phyloP scores from a whole-genome alignment of 2,113 vertebrate species.

The Rostratula benghalensis region DNA sequence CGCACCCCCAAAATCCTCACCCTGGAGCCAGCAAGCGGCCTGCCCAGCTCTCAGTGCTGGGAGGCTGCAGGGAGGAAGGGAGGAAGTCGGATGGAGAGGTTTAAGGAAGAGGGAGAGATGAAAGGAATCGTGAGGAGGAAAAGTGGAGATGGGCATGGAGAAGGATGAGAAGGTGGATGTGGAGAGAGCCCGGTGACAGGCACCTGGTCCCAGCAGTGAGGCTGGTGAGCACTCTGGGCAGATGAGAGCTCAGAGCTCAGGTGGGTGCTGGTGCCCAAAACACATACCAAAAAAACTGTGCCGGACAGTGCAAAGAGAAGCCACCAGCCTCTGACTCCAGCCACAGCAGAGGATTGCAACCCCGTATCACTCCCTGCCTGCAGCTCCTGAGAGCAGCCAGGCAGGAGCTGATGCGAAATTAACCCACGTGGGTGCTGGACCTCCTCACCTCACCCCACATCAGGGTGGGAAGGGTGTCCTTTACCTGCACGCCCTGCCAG shows the following conservation, averaged over 20 bases:
- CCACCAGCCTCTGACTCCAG: background rate
- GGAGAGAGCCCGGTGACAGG: background rate
- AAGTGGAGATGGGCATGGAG: background rate
- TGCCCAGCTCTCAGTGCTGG: background rate
- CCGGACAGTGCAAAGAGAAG: accelerated
- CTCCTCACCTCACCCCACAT: background rate
- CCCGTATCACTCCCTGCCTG: accelerated
- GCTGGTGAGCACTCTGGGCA: accelerated
- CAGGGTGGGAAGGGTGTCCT: background rate
- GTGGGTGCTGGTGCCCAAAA: background rate
- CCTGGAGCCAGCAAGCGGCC: background rate
- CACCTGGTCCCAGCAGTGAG: accelerated
- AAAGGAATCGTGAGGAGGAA: background rate
- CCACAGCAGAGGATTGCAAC: background rate
- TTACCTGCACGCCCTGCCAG: accelerated
- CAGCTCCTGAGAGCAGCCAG: background rate
- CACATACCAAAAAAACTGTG: background rate
- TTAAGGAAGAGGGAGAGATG: background rate
- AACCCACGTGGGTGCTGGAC: background rate
- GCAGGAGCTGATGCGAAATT: accelerated
- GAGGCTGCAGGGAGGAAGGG: background rate
- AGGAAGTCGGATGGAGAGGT: accelerated
- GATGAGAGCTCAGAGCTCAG: accelerated
- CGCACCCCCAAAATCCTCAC: background rate
- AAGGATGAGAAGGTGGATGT: background rate